A percentile compares a stretch with the other conserved stretches of the same genome.
phyloP scores from a whole-genome alignment of 1,140 invertebrate species.

The Heliconius melpomene region DNA sequence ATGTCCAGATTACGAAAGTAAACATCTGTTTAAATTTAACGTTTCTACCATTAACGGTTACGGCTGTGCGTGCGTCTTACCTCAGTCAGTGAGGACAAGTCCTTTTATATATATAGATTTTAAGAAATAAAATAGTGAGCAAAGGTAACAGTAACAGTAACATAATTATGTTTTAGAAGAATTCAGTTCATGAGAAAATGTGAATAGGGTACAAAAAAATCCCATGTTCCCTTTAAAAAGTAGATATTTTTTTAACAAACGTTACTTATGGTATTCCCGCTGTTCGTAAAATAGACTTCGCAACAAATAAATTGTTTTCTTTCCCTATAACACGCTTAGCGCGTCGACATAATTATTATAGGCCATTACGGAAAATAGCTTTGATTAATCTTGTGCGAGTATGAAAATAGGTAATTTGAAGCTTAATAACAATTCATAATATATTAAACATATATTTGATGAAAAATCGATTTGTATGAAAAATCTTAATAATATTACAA shows the following conservation, averaged over 20 bases:
- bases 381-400: slow-evolving; percentile 25
- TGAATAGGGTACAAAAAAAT: neutral
- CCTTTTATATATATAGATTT: too few relatives aligned
- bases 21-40: too few relatives aligned
- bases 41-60: too few relatives aligned
- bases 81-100: too few relatives aligned
- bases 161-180: neutral
- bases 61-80: too few relatives aligned
- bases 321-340: slow-evolving; percentile 47
- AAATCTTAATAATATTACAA: neutral
- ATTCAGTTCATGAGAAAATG: neutral
- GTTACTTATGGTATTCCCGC: slow-evolving; percentile 26
- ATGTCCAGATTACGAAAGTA: too few relatives aligned
- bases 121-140: neutral
- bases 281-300: slow-evolving; percentile 36
- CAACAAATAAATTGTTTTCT: slow-evolving; percentile 49
- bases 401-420: neutral
- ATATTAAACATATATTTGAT: neutral
- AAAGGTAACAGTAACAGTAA: neutral
- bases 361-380: slow-evolving; percentile 44
- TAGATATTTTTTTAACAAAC: neutral
- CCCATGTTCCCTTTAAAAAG: neutral
- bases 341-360: slow-evolving; percentile 51
- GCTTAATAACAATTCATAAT: neutral
- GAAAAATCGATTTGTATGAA: too few relatives aligned